Base-by-base conservation (phyloP, 2,113 vertebrate species). In the Daboia siamensis region DNA sequence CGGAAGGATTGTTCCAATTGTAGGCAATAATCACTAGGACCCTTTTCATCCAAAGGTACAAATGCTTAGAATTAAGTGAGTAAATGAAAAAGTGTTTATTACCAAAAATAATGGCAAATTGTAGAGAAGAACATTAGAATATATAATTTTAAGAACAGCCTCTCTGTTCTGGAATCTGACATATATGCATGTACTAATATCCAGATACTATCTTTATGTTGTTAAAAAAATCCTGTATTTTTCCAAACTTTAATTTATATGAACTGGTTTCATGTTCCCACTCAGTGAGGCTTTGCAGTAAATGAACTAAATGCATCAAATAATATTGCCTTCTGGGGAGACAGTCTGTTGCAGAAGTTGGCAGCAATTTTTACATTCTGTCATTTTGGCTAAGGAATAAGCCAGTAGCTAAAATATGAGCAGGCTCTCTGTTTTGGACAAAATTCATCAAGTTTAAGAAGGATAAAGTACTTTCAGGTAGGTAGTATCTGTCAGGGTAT, bases 361-460 rank as follows among this genome's bases (percentile, higher is more conserved):
- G 2, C 93, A 92, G 61, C 85, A 90, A 39, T 90, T 69, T 2
- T 87, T 89, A 59, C 52, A 64, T 93, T 92, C 1, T 87, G 55
- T 89, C 33, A 10, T 88, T 96, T 87, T 80, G 64, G 10, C 46
- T 33, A 88, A 64, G 55, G 21, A 51, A 44, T 48, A 39, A 92
- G 55, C 51, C 91, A 94, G 86, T 88, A 88, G 56, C 7, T 91
- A 86, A 59, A 94, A 46, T 10, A 12, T 89, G 52, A 92, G 74
- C 86, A 80, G 74, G 51, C 4, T 21, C 33, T 1, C 44, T 59
- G 2, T 88, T 93, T 92, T 80, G 1, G 29, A 89, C 91, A 11
- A 84, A 88, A 59, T 44, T 54, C 46, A 21, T 64, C 13, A 12
- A 54, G 23, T 61, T 74, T 88, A 69, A 92, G 51, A 88, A 61